Base-by-base conservation (phyloP, 2,113 vertebrate genomes). In the Syrmaticus mikado region DNA sequence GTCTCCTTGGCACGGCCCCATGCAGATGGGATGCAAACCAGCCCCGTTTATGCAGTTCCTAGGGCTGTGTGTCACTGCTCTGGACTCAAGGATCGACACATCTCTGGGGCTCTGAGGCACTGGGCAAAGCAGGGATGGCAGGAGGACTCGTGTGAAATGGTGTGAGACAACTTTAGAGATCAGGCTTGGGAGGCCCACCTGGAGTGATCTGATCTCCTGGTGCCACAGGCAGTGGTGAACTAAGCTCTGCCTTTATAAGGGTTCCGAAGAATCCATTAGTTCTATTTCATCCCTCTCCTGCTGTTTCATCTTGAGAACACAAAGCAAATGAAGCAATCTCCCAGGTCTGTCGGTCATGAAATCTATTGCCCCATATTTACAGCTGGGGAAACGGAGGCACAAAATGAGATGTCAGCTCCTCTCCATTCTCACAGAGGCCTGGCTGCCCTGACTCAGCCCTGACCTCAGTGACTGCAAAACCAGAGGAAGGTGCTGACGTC, bases 1-100 rank as follows among this genome's bases (percentile, higher is more conserved):
- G 75, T 93, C 87, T 66, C 64, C 80, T 46, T 95, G 95, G 89
- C 95, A 61, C 40, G 34, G 30, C 48, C 89, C 80, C 75, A 57
- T 71, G 82, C 87, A 95, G 94, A 95, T 91, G 91, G 90, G 87
- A 89, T 93, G 82, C 84, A 87, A 87, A 95, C 72, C 68, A 95
- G 72, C 80, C 73, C 65, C 93, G 92, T 95, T 94, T 94, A 52
- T 91, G 90, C 70, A 66, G 78, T 94, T 93, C 92, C 85, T 74
- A 52, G 68, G 95, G 91, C 76, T 94, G 93, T 77, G 73, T 82
- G 87, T 95, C 79, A 94, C 82, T 78, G 85, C 82, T 89, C 90
- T 94, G 94, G 91, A 90, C 82, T 95, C 93, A 81, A 92, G 72
- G 65, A 87, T 83, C 50, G 4, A 92, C 85, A 72, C 89, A 89